Evolutionary conservation across 2,113 vertebrate genomes (phyloP).

Genomic region (Myrmecophaga tridactyla): DNA sequence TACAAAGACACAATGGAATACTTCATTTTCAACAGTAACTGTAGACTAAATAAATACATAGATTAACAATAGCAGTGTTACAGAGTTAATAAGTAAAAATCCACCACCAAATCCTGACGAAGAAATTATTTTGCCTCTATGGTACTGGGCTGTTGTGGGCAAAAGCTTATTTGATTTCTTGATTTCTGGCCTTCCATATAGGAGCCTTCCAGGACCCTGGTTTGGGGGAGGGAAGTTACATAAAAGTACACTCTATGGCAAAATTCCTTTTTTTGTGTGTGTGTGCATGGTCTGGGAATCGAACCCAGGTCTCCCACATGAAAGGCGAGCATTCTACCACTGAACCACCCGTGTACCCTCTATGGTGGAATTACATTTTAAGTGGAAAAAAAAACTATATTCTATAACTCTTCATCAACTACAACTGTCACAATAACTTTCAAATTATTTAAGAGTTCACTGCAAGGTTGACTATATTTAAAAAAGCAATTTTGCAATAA

Average conservation of each 20-base stretch:
- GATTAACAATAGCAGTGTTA: neutral
- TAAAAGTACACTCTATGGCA: conserved; percentile 57
- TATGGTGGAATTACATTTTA: conserved; percentile 46
- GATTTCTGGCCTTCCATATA: conserved; percentile 43
- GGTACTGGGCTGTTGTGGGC: neutral
- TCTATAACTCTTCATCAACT: conserved; percentile 62
- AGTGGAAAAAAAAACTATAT: conserved; percentile 43
- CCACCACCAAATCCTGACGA: neutral
- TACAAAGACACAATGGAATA: neutral
- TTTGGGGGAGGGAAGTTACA: conserved; percentile 11
- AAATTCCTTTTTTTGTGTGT: too few relatives aligned
- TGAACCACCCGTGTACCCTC: too few relatives aligned
- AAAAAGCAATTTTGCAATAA: conserved; percentile 60
- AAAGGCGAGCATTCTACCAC: too few relatives aligned
- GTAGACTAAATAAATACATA: conserved; percentile 7
- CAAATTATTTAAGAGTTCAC: conserved; percentile 54
- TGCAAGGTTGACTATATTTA: conserved; percentile 51
- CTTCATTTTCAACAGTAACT: neutral
- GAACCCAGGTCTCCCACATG: too few relatives aligned
- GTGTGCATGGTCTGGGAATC: too few relatives aligned
- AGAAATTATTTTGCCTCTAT: conserved; percentile 14
- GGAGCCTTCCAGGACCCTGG: neutral
- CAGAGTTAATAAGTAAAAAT: conserved; percentile 31
- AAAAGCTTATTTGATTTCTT: conserved; percentile 66
- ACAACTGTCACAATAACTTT: conserved; percentile 39